Conservation (phyloP, 1,140 invertebrate genomes). For the Lasioglossum albipes region DNA sequence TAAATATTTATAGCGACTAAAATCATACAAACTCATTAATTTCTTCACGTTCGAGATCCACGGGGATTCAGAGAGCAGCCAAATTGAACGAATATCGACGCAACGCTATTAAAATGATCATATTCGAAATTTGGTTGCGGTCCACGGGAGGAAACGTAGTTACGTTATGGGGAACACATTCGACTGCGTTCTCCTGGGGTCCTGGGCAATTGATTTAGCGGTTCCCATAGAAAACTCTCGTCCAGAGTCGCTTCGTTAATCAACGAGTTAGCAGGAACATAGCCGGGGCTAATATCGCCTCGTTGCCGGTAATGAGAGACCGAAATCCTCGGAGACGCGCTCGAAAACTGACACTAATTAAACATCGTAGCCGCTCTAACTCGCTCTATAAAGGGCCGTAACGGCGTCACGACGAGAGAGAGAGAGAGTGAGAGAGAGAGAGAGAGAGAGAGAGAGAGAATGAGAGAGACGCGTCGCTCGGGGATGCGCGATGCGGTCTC, state of each 20-base stretch:
- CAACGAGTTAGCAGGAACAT: conserved; percentile 30
- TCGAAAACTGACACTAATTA: conserved; percentile 45
- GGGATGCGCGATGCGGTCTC: background rate
- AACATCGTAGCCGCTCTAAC: conserved; percentile 44
- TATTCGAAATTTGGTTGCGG: too few species aligned
- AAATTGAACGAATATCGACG: too few species aligned
- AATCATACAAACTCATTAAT: too few species aligned
- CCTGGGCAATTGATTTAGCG: background rate
- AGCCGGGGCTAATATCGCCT: conserved; percentile 12
- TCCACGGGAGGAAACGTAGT: too few species aligned
- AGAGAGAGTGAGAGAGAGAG: too few species aligned
- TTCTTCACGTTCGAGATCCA: too few species aligned
- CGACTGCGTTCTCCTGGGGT: background rate
- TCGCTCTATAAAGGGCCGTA: conserved; percentile 37
- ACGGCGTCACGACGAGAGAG: too few species aligned
- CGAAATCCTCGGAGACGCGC: conserved; percentile 27
- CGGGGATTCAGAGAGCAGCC: too few species aligned
- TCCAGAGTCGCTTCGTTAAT: conserved; percentile 14
- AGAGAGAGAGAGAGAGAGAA: too few species aligned
- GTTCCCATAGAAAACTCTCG: background rate
- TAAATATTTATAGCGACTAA: too few species aligned
- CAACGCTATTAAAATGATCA: too few species aligned
- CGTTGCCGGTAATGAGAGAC: conserved; percentile 4
- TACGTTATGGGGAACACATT: background rate
- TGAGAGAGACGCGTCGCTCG: too few species aligned